phyloP scores from a whole-genome alignment of 2,113 vertebrate species.

The Anguilla rostrata region DNA sequence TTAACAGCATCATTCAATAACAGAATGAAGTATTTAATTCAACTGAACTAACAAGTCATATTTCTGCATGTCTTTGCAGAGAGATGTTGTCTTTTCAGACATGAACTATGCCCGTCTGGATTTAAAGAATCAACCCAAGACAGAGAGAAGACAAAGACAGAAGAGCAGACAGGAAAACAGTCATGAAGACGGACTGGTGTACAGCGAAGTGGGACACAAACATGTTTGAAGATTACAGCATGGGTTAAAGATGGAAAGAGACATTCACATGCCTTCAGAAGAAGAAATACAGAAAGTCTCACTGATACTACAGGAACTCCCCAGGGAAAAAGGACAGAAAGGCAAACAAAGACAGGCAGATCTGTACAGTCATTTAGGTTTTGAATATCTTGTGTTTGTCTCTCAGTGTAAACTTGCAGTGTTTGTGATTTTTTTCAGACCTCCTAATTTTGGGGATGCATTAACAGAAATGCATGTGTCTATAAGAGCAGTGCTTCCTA shows the following conservation, averaged over 20 bases:
- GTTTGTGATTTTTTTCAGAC: too few relatives aligned
- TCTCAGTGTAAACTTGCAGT: too few relatives aligned
- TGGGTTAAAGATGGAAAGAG: not conserved
- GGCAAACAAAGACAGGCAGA: not conserved
- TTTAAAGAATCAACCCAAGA: not conserved
- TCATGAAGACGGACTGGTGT: constrained; percentile 11
- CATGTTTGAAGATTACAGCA: not conserved
- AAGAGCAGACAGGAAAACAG: not conserved
- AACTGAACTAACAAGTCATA: not conserved
- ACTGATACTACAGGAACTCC: not conserved
- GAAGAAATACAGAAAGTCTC: too few relatives aligned
- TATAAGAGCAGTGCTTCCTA: too few relatives aligned
- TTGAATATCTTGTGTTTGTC: too few relatives aligned
- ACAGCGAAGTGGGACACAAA: constrained; percentile 29
- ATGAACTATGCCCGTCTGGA: constrained; percentile 12
- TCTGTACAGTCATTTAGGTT: not conserved
- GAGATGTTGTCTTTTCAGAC: not conserved
- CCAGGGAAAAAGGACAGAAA: too few relatives aligned
- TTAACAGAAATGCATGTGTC: too few relatives aligned
- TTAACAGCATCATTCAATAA: not conserved
- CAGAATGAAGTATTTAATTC: not conserved
- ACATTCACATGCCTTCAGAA: not conserved
- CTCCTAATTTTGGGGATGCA: too few relatives aligned
- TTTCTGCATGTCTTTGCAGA: not conserved
- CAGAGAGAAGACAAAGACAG: not conserved